Percentiles rank a stretch among this genome's conserved stretches.
Conservation (phyloP, 2,888 invertebrate species). For the Dicyrtomina minuta region DNA sequence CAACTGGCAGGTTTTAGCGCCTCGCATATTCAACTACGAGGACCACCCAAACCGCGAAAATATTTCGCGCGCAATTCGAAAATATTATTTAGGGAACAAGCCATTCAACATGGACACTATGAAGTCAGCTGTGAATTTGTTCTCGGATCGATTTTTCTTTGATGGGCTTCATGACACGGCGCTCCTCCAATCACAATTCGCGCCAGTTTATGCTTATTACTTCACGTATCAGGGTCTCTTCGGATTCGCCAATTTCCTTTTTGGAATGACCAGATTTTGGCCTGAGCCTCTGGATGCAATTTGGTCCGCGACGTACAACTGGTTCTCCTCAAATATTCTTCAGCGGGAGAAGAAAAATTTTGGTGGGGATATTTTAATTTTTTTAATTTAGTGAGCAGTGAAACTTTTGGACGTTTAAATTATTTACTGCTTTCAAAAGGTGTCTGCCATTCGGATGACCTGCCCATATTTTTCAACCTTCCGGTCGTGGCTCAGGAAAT, state of each 20-base stretch:
- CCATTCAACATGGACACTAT: slow-evolving; percentile 34
- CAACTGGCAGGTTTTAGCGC: slow-evolving; percentile 40
- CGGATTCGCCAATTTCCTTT: slow-evolving; percentile 41
- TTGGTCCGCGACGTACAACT: slow-evolving; percentile 19
- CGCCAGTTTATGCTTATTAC: slow-evolving; percentile 41
- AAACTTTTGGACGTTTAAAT: too few relatives aligned
- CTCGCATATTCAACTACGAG: slow-evolving; percentile 40
- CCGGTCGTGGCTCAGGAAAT: slow-evolving; percentile 37
- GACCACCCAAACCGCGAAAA: slow-evolving; percentile 35
- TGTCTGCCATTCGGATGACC: slow-evolving; percentile 28
- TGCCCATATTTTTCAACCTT: slow-evolving; percentile 24
- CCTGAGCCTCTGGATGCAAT: slow-evolving; percentile 33
- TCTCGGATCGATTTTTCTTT: slow-evolving; percentile 43
- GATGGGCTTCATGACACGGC: slow-evolving; percentile 43
- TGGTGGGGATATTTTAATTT: background rate
- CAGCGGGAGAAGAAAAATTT: slow-evolving; percentile 1
- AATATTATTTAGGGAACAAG: slow-evolving; percentile 41
- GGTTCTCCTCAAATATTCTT: slow-evolving; percentile 21
- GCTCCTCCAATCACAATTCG: slow-evolving; percentile 35
- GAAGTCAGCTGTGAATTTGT: slow-evolving; percentile 33
- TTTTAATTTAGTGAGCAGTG: too few relatives aligned
- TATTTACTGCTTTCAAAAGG: background rate
- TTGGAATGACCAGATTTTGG: slow-evolving; percentile 36
- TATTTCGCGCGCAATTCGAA: slow-evolving; percentile 36
- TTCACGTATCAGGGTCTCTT: slow-evolving; percentile 43